phyloP scores from a whole-genome alignment of 2,113 vertebrate species.

The Leptocoma aspasia region DNA sequence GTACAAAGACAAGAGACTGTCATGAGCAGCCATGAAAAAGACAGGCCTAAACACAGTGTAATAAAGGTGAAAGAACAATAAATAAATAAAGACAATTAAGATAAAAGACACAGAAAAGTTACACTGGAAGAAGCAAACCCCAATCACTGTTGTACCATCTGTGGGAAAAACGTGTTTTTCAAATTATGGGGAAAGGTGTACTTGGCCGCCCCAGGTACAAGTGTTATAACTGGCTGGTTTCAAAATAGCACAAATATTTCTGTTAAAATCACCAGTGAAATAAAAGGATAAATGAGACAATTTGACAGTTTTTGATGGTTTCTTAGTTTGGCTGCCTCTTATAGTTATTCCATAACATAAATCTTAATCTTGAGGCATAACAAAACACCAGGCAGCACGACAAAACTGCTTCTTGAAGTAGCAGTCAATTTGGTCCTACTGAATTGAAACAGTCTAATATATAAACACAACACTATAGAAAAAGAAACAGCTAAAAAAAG shows the following conservation, averaged over 20 bases:
- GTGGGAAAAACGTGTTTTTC: not conserved
- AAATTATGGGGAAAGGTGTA: not conserved
- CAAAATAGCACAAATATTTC: not conserved
- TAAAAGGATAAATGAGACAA: not conserved
- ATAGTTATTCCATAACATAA: not conserved
- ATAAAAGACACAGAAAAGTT: not conserved
- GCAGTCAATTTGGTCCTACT: not conserved
- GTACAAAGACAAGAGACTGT: not conserved
- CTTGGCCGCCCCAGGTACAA: not conserved
- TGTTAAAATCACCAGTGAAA: not conserved
- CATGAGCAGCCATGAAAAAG: not conserved
- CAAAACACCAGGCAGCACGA: not conserved
- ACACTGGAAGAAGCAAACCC: not conserved
- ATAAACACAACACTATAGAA: not conserved
- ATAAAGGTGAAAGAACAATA: not conserved
- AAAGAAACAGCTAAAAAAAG: not conserved
- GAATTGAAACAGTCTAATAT: not conserved
- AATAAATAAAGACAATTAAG: not conserved
- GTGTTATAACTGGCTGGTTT: not conserved
- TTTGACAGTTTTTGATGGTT: not conserved
- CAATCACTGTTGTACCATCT: not conserved
- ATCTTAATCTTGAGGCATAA: not conserved
- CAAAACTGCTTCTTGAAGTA: not conserved
- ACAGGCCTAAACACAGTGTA: not conserved
- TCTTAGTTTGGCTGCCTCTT: not conserved